Percentiles rank a stretch among this genome's conserved stretches.
Conservation (phyloP, 2,113 vertebrate species). For the Chroicocephalus ridibundus region DNA sequence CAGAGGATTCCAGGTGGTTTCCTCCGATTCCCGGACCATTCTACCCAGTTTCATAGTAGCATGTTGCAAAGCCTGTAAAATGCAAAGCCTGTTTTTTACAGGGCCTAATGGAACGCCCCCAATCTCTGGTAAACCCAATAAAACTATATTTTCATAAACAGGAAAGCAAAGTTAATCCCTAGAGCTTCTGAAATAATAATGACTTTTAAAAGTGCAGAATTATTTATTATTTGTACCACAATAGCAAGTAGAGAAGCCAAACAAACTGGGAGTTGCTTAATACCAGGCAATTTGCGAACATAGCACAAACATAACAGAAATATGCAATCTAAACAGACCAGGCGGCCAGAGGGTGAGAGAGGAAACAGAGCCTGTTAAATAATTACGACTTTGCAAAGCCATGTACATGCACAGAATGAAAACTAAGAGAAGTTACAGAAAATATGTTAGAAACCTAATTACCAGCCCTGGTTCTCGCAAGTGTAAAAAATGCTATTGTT, state of each 20-base stretch:
- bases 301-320: background rate
- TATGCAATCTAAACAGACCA: background rate
- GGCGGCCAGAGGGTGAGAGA: background rate
- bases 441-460: background rate
- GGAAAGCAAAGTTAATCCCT: background rate
- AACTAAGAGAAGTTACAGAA: background rate
- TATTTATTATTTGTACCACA: slow-evolving; percentile 21
- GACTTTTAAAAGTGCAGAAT: background rate
- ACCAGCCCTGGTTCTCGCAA: background rate
- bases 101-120: background rate
- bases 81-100: background rate
- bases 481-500: background rate
- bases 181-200: background rate
- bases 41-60: background rate
- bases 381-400: background rate
- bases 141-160: background rate
- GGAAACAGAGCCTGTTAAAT: background rate
- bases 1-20: background rate
- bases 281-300: background rate
- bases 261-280: background rate
- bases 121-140: background rate
- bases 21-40: background rate
- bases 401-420: background rate
- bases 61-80: background rate
- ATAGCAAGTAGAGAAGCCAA: background rate